Evolutionary conservation across 2,888 invertebrate genomes (phyloP).

Genomic region (Sinotaia quadrata): DNA sequence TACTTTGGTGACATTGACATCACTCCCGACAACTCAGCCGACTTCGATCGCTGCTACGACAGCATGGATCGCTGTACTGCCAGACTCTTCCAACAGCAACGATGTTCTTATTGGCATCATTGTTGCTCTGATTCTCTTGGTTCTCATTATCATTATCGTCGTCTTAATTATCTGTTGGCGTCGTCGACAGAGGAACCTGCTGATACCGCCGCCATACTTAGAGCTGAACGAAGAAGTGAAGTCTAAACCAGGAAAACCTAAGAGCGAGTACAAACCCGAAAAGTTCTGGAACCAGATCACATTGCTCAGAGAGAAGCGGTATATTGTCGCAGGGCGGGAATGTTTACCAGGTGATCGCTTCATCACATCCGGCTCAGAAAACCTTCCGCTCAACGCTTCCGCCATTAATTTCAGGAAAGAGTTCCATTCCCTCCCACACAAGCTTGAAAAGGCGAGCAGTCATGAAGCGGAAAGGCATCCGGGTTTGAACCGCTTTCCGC

Average conservation of each 20-base stretch:
- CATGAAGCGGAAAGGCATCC: constrained; percentile 43
- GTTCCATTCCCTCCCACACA: constrained; percentile 63
- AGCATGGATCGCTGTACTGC: neutral
- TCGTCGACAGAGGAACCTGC: constrained; percentile 33
- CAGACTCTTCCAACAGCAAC: constrained; percentile 16
- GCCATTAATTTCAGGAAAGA: constrained; percentile 56
- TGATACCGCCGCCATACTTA: neutral
- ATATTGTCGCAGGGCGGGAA: constrained; percentile 54
- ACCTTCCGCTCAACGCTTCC: constrained; percentile 21
- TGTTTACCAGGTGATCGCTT: constrained; percentile 40
- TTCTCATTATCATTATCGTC: constrained; percentile 51
- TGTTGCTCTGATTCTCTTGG: constrained; percentile 36
- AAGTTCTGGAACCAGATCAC: constrained; percentile 59
- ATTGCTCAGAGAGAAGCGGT: constrained; percentile 52
- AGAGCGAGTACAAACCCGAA: constrained; percentile 52
- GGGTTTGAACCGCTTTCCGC: constrained; percentile 64
- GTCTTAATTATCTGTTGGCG: constrained; percentile 53
- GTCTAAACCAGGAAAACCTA: constrained; percentile 35
- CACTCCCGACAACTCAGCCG: neutral
- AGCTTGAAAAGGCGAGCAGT: constrained; percentile 45
- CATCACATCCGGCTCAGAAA: constrained; percentile 17
- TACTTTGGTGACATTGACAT: constrained; percentile 28
- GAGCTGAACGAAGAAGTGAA: constrained; percentile 20
- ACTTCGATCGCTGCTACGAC: neutral
- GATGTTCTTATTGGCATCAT: constrained; percentile 38